Evolutionary conservation across 2,113 vertebrate species (phyloP).

Genomic region (Sebastes schlegelii): DNA sequence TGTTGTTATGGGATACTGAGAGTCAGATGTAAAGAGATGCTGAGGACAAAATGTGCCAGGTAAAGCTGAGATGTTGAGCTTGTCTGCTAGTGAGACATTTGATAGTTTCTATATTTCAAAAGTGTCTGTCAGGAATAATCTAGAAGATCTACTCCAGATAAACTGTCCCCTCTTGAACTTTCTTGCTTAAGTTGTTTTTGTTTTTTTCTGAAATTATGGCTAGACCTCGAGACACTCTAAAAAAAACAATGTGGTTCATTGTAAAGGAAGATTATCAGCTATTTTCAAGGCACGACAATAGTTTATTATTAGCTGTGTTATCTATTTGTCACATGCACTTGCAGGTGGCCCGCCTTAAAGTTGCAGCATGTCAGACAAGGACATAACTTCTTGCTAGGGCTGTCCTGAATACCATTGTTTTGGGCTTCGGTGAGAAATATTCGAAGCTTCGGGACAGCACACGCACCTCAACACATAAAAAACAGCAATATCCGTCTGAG

Average conservation of each 20-base stretch:
- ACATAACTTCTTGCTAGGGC: neutral
- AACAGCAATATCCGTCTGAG: too few species aligned
- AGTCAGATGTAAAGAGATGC: neutral
- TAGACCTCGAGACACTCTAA: neutral
- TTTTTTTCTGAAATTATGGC: neutral
- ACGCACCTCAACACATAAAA: too few species aligned
- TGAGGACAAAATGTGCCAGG: slow-evolving; percentile 52
- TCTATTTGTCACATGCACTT: neutral
- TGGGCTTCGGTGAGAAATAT: too few species aligned
- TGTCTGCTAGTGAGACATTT: slow-evolving; percentile 33
- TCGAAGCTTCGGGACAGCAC: too few species aligned
- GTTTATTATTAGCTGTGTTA: neutral
- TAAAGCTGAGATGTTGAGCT: slow-evolving; percentile 20
- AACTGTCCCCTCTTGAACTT: neutral
- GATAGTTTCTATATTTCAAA: slow-evolving; percentile 38
- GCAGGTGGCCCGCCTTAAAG: neutral
- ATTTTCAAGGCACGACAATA: neutral
- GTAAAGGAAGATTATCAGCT: neutral
- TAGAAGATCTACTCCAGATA: neutral
- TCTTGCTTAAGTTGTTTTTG: neutral
- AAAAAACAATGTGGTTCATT: neutral
- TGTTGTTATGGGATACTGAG: slow-evolving; percentile 56
- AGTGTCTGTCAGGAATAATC: neutral
- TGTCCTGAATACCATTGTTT: too few species aligned
- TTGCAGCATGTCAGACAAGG: neutral